Percentiles rank a stretch among this genome's conserved stretches.
These are phyloP conservation scores for Myrmophylax atrothorax DNA, from an alignment of 2,113 vertebrate species.

Conservation along the genomic window DNA sequence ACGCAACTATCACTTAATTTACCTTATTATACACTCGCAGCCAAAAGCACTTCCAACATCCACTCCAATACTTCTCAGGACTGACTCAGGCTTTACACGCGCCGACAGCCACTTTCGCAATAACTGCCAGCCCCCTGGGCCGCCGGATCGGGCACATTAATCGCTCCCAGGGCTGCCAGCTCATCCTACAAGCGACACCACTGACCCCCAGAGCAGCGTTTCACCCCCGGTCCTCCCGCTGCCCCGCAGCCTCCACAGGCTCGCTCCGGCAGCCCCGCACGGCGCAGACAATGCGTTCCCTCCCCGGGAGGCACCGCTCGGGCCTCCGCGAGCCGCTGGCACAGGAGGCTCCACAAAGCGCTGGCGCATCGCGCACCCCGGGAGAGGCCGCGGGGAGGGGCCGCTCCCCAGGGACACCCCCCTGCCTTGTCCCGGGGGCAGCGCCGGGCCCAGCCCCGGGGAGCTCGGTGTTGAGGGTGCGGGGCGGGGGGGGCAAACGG, in stretches of 20 bases:
- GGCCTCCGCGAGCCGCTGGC: background rate
- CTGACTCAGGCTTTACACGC: constrained; percentile 1
- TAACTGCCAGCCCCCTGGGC: background rate
- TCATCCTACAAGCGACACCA: background rate
- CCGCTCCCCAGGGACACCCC: background rate
- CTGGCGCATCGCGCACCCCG: background rate
- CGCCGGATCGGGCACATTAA: background rate
- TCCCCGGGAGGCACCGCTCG: rapidly evolving
- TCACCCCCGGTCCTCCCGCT: background rate
- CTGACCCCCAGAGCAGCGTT: background rate
- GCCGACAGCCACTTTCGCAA: constrained; percentile 28
- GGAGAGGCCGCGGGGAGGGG: background rate
- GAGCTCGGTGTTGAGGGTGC: background rate
- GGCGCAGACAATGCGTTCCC: background rate
- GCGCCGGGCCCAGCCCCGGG: background rate
- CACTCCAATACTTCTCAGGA: background rate
- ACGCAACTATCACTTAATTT: background rate
- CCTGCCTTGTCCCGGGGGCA: background rate
- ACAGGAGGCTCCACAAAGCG: background rate
- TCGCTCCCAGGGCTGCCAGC: background rate
- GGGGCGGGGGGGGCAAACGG: background rate
- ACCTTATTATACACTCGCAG: background rate
- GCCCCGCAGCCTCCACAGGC: background rate
- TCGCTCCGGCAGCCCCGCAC: background rate
- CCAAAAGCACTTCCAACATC: constrained; percentile 7